Base-by-base conservation (phyloP, 2,888 invertebrate species). In the Lissonota sp. region DNA sequence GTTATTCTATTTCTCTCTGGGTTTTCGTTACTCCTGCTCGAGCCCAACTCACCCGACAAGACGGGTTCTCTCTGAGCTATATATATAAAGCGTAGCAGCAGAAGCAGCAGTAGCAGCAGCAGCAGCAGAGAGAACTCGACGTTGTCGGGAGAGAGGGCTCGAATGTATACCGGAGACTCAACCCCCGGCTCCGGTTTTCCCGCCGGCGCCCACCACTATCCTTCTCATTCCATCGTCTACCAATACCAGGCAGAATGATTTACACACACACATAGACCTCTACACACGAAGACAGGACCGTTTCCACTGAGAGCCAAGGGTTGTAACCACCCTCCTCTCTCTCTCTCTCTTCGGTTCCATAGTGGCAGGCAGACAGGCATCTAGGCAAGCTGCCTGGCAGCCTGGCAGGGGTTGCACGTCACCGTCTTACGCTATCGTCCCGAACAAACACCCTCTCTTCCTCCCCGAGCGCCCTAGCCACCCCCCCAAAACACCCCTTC, bases 351-450 rank as follows among this genome's bases (percentile, higher is more conserved):
- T 74, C n/a, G 70, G 89, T 90, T 89, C 86, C 89, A 89, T 87
- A 88, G 86, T 86, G 90, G 87, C 86, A 88, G 80, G 74, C 81
- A 87, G 71, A 51, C 80, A 80, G 79, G 76, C 76, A 83, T 84
- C 84, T 86, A 85, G 86, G 80, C 84, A 85, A 88, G 88, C 87
- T 86, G 88, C 86, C 87, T 86, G 87, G 87, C 89, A 85, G 86
- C 81, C 86, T 84, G 66, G 88, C 86, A 86, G 87, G 91, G 90
- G 89, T 89, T 91, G 89, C 90, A 91, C 91, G 91, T 91, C 91
- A 92, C 91, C 92, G 90, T 91, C 92, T 91, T 92, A 90, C 89
- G 87, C 91, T 91, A 92, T 91, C 91, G 90, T 90, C 88, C 90
- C 91, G 91, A 91, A 91, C 92, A 92, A 92, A 92, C 90, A 91